Base-by-base conservation (phyloP, 35 echinoderm and acorn worm genomes). In the Apostichopus parvimensis region DNA sequence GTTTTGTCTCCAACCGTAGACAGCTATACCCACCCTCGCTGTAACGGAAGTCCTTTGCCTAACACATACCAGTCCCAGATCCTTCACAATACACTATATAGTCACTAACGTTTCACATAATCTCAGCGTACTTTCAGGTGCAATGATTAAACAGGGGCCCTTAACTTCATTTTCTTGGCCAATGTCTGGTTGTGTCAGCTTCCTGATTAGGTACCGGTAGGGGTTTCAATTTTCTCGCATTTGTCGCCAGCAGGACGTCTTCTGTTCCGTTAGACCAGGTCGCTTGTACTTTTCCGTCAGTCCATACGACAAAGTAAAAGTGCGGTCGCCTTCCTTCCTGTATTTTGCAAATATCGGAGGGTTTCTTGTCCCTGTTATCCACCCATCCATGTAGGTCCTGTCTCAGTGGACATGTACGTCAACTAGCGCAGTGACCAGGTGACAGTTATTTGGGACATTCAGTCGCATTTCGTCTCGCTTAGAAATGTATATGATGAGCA, bases 171-270 rank as follows among this genome's bases (percentile, higher is more conserved):
- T 83, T 83, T 83, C 80, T 56, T 56, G 17, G 53, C 53, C 52
- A 56, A 83, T 83, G 80, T 83, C 80, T 54, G 56, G 80, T 83
- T 83, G 80, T 83, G 80, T 83, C 80, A 83, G 80, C 80, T 56
- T 57, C 34, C 80, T 83, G 53, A 83, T 83, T 83, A 83, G 11
- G 53, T 83, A 55, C 52, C 80, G 59, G 80, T 83, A 83, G 80
- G 80, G 80, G 80, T 83, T 83, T 83, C 80, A 83, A 83, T 83
- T 83, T 83, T 83, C 80, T 83, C 80, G 80, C 80, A 83, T 83
- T 83, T 83, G 80, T 52, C 80, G 80, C 80, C 80, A 83, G 80
- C 80, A 83, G 80, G 80, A 83, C 56, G 80, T 55, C 80, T 53
- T 54, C 56, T 54, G 45, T 54, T 83, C 53, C 80, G 80, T 17